phyloP scores from a whole-genome alignment of 2,113 vertebrate genomes.

The Pangasianodon gigas region DNA sequence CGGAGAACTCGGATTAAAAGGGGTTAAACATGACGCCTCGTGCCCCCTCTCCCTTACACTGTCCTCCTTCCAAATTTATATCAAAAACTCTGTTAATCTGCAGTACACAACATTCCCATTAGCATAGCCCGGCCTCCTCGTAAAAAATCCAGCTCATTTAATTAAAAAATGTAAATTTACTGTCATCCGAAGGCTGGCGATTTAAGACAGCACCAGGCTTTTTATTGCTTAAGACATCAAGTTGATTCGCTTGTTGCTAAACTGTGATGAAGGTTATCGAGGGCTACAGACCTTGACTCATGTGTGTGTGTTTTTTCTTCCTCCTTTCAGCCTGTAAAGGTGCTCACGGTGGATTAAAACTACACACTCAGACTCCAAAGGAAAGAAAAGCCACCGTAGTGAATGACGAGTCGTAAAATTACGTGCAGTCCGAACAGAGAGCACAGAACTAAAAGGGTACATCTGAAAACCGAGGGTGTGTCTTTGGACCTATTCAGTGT shows the following conservation, averaged over 20 bases:
- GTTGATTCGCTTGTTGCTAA: constrained; percentile 93
- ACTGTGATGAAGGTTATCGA: constrained; percentile 83
- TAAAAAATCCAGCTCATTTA: constrained; percentile 99
- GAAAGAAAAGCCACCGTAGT: constrained; percentile 66
- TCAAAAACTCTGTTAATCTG: constrained; percentile 99
- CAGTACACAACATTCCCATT: constrained; percentile 99
- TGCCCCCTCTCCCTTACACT: constrained; percentile 73
- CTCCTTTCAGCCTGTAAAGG: constrained; percentile 67
- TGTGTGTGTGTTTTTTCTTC: constrained; percentile 59
- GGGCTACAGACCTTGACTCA: constrained; percentile 72
- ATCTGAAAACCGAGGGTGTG: constrained; percentile 72
- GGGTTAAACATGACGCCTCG: constrained; percentile 90
- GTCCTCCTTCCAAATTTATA: constrained; percentile 99
- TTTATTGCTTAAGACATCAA: constrained; percentile 99
- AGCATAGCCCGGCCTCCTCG: constrained; percentile 99
- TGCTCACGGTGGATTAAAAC: constrained; percentile 61
- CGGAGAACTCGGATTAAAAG: constrained; percentile 90
- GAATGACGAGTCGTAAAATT: constrained; percentile 72
- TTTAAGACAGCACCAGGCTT: constrained; percentile 99
- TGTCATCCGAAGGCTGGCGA: constrained; percentile 98
- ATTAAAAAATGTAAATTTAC: constrained; percentile 99
- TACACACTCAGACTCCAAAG: constrained; percentile 68
- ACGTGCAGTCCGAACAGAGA: constrained; percentile 62
- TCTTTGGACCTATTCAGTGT: constrained; percentile 65
- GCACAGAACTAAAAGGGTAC: constrained; percentile 64